These are phyloP conservation scores for Pyrrhosoma nymphula DNA, from an alignment of 2,888 invertebrate genomes.

Conservation along the genomic window DNA sequence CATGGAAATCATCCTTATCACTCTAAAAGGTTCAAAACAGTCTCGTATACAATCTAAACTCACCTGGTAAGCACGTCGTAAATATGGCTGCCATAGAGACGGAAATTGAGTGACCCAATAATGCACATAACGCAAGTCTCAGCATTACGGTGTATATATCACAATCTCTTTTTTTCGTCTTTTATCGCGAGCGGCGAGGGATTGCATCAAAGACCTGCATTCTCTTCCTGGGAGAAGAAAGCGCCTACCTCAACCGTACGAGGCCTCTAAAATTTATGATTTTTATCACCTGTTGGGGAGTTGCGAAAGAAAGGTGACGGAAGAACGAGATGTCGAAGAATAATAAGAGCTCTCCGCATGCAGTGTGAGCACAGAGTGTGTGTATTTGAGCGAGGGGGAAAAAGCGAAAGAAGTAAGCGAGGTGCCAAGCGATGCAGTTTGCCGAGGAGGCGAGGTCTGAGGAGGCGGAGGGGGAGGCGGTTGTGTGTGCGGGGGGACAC, in stretches of 20 bases:
- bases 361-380: not conserved
- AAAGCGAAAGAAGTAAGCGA: not conserved
- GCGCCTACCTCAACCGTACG: not conserved
- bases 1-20: not conserved
- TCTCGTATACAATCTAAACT: not conserved
- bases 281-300: conserved; percentile 32
- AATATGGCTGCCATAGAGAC: not conserved
- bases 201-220: conserved; percentile 6
- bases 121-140: not conserved
- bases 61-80: not conserved
- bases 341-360: not conserved
- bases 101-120: conserved; percentile 20
- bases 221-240: not conserved
- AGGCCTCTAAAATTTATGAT: conserved; percentile 44
- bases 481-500: not conserved
- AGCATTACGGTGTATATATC: conserved; percentile 1
- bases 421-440: not conserved
- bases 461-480: not conserved
- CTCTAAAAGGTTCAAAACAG: not conserved
- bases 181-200: not conserved
- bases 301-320: conserved; percentile 62
- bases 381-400: not conserved
- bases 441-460: not conserved
- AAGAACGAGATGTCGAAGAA: not conserved
- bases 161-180: not conserved